Base-by-base conservation (phyloP, 2,888 invertebrate species). In the Drosophila putrida region DNA sequence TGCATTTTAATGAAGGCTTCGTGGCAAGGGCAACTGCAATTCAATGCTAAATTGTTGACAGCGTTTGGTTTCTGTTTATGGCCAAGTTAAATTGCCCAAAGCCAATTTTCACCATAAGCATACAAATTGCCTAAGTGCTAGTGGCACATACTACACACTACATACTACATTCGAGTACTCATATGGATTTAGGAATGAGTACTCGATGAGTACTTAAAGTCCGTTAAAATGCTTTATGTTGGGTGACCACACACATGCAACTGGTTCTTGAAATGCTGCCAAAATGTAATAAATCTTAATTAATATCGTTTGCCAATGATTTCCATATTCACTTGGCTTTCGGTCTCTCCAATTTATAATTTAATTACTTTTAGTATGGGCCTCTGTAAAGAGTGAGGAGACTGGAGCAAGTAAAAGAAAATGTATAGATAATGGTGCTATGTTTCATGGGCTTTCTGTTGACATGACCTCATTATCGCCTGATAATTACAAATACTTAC, bases 391-490 rank as follows among this genome's bases (percentile, higher is more conserved):
- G 46, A 44, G 39, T 13, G 35, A n/a, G 10, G 15, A 33, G 46
- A 25, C 28, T 28, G 39, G 27, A 50, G 44, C 49, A 65, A 71
- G 72, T 76, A 50, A 59, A 67, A 64, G 71, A 57, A 66, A 69
- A 51, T 61, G 53, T 49, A 75, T 68, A 75, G 76, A 78, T 76
- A 77, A 79, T 78, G 80, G 58, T 47, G 43, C 66, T 75, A 61
- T 68, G 61, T 61, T 58, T 54, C 47, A 62, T 65, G 61, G 74
- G 75, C 69, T 71, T 75, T 75, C 77, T 80, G 81, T 77, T 85
- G 82, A 79, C 82, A 85, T 85, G 84, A 85, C 84, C 85, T 66
- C 79, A 82, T 85, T 85, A 85, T 85, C 79, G 81, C 77, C 76
- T 79, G 75, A 85, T 85, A 85, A 84, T 85, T 78, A 69, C 80